These are phyloP conservation scores for Xiphophorus birchmanni DNA, from an alignment of 2,797 vertebrate genomes.

Conservation along the genomic window DNA sequence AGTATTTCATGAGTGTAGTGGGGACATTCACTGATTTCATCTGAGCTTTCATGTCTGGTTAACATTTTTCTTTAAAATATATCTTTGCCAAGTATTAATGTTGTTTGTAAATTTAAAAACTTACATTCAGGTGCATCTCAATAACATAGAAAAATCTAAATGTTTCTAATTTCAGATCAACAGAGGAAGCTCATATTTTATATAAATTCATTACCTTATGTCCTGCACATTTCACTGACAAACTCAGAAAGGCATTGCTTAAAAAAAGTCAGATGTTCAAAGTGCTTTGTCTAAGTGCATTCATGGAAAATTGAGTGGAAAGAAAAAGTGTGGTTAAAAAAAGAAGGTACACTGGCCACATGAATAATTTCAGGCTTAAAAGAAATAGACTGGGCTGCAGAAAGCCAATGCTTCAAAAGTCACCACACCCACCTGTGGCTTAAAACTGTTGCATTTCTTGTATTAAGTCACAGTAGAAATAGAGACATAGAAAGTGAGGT, in stretches of 20 bases:
- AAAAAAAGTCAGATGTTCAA: background rate
- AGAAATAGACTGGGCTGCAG: background rate
- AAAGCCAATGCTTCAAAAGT: background rate
- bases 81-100: constrained; percentile 56
- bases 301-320: background rate
- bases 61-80: constrained; percentile 30
- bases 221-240: background rate
- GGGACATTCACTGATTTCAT: constrained; percentile 30
- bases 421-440: background rate
- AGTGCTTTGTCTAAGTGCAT: background rate
- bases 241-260: background rate
- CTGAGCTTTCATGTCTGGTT: constrained; percentile 43
- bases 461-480: background rate
- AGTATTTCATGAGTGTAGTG: constrained; percentile 38
- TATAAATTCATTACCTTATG: background rate
- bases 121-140: background rate
- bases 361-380: background rate
- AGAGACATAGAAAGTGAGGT: background rate
- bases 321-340: background rate
- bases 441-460: background rate
- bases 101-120: constrained; percentile 47
- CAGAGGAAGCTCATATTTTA: background rate
- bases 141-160: background rate
- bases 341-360: background rate
- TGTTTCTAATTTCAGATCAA: background rate